Evolutionary conservation across 2,797 vertebrate genomes (phyloP), one percentile per base, ranked within the genome.

Genomic region (Propithecus perrieri): DNA sequence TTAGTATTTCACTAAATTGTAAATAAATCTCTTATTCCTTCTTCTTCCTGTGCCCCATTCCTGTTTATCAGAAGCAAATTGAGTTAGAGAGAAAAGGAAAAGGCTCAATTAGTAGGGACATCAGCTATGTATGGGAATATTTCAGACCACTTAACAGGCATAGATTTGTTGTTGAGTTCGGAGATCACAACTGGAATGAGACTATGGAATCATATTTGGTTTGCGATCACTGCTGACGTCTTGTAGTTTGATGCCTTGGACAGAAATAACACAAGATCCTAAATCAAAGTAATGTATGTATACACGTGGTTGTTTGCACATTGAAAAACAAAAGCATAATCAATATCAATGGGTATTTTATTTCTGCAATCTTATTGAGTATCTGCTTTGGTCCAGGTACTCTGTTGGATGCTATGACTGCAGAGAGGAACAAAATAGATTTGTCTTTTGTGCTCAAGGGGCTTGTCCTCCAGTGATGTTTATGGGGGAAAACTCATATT

Each of bases 1-100:
- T 55, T 53, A 78, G 9, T 83, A 43, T 87, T 95, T 76, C 35
- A 86, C 33, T 61, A 74, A 65, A 50, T 78, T 79, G 48, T 9
- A 57, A 61, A 89, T 61, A 67, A 69, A 20, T 38, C 14, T 84
- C 28, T 13, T 1, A 59, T 30, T 86, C 30, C 41, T 65, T 35
- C 78, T 84, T 84, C 72, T 87, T 71, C 38, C n/a, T 48, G 30
- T 71, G 63, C 15, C 33, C 30, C 33, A 41, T 11, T 46, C n/a
- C 8, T 75, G 33, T 59, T 92, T 81, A 30, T 78, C 48, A 85
- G 38, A 96, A 76, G 26, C 20, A 95, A 87, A 94, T 12, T 83
- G n/a, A 89, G 24, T 74, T 41, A 63, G 65, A 85, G 65, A 90
- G 53, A 63, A 85, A 30, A 78, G 53, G 33, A 18, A 88, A 38